Conservation (phyloP, 2,797 vertebrate genomes). For the Sebastes itinus region DNA sequence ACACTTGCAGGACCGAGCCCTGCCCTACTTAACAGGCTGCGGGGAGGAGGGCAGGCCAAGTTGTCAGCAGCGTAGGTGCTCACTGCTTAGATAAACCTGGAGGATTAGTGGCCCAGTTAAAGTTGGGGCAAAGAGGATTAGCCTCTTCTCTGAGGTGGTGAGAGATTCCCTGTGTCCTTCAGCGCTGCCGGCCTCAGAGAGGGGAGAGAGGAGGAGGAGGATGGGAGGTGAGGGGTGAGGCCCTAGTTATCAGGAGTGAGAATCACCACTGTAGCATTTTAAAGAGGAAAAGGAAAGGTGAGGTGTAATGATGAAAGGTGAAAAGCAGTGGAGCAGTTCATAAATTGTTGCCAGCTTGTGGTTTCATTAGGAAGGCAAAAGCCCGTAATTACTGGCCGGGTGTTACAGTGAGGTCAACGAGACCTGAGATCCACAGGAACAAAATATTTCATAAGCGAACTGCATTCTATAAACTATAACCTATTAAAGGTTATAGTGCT, state of each 20-base stretch:
- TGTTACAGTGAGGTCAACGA: slow-evolving; percentile 55
- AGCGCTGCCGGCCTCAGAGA: slow-evolving; percentile 70
- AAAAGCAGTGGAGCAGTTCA: slow-evolving; percentile 49
- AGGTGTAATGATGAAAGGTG: slow-evolving; percentile 50
- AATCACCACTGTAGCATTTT: slow-evolving; percentile 38
- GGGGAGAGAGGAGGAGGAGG: slow-evolving; percentile 9
- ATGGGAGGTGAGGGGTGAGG: slow-evolving; percentile 44
- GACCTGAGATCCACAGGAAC: slow-evolving; percentile 3
- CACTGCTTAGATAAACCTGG: slow-evolving; percentile 86
- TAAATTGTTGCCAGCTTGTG: slow-evolving; percentile 60
- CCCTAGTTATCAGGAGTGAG: slow-evolving; percentile 32
- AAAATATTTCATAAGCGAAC: neutral
- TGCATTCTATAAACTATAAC: slow-evolving; percentile 5
- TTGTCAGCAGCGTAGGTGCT: slow-evolving; percentile 85
- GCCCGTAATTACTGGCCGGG: slow-evolving; percentile 54
- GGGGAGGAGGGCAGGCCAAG: slow-evolving; percentile 77
- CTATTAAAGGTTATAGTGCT: slow-evolving; percentile 19
- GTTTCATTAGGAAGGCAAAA: slow-evolving; percentile 62
- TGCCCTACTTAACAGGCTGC: slow-evolving; percentile 84
- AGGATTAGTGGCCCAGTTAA: slow-evolving; percentile 90
- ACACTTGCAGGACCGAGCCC: slow-evolving; percentile 79
- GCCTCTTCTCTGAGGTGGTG: slow-evolving; percentile 83
- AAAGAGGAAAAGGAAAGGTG: slow-evolving; percentile 38
- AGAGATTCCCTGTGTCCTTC: slow-evolving; percentile 86
- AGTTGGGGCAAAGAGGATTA: slow-evolving; percentile 90